phyloP scores from a whole-genome alignment of 1,140 invertebrate species.

The Propsilocerus akamusi region DNA sequence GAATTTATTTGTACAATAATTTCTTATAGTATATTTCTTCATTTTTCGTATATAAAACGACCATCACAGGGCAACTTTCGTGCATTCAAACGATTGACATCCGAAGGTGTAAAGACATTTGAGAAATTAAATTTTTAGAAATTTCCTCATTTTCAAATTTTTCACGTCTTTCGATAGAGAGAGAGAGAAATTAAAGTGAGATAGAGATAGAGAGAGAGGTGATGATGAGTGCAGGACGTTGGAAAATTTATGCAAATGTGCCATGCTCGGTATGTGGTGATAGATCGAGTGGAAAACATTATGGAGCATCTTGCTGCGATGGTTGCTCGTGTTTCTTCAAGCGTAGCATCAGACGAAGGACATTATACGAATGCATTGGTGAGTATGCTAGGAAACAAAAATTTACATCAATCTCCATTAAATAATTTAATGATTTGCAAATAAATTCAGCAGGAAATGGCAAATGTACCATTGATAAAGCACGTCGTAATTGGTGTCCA shows the following conservation, averaged over 20 bases:
- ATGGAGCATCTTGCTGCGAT: slow-evolving; percentile 72
- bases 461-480: slow-evolving; percentile 63
- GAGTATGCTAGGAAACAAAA: too few species aligned
- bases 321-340: slow-evolving; percentile 85
- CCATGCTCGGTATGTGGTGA: slow-evolving; percentile 66
- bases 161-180: too few species aligned
- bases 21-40: too few species aligned
- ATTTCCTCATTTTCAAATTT: too few species aligned
- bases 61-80: too few species aligned
- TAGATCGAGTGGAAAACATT: slow-evolving; percentile 72
- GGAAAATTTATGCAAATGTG: not conserved
- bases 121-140: too few species aligned
- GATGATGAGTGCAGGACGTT: not conserved
- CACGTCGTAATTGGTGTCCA: slow-evolving; percentile 73
- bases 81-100: too few species aligned
- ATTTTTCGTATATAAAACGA: too few species aligned
- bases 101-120: too few species aligned
- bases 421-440: not conserved
- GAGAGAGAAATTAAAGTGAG: too few species aligned
- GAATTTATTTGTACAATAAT: too few species aligned
- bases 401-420: slow-evolving; percentile 7
- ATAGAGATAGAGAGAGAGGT: too few species aligned
- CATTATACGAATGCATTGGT: slow-evolving; percentile 61
- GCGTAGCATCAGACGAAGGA: slow-evolving; percentile 47
- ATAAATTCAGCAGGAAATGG: slow-evolving; percentile 42